phyloP scores from a whole-genome alignment of 2,797 vertebrate genomes.

The Salarias fasciatus region DNA sequence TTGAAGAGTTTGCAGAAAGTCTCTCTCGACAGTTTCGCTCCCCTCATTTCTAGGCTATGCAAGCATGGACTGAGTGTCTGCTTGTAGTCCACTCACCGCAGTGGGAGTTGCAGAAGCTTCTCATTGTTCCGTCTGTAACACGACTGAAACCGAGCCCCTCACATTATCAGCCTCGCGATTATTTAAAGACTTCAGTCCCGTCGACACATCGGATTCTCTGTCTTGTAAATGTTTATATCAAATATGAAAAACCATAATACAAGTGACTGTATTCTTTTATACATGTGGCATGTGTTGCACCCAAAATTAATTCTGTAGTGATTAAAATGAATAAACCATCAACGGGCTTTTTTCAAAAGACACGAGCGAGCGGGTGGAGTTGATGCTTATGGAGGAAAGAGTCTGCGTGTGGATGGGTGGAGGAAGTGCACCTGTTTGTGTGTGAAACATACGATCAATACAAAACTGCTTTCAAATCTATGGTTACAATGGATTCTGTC shows the following conservation, averaged over 20 bases:
- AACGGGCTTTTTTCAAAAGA: slow-evolving; percentile 84
- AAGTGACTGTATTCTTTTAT: slow-evolving; percentile 85
- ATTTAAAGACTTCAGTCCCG: slow-evolving; percentile 64
- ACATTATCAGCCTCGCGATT: slow-evolving; percentile 50
- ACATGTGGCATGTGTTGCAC: slow-evolving; percentile 89
- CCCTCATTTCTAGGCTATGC: slow-evolving; percentile 66
- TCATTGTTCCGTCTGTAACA: slow-evolving; percentile 52
- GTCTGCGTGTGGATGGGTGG: slow-evolving; percentile 9
- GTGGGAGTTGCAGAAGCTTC: slow-evolving; percentile 68
- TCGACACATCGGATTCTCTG: slow-evolving; percentile 75
- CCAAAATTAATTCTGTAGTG: slow-evolving; percentile 83
- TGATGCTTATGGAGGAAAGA: not conserved
- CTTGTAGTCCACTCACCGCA: slow-evolving; percentile 61
- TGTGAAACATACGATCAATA: too few species aligned
- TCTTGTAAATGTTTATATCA: slow-evolving; percentile 85
- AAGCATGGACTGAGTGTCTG: slow-evolving; percentile 70
- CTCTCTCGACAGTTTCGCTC: slow-evolving; percentile 52
- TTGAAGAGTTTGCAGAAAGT: slow-evolving; percentile 18
- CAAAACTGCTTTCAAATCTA: too few species aligned
- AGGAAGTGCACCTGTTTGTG: too few species aligned
- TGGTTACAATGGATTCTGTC: too few species aligned
- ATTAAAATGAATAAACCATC: slow-evolving; percentile 87
- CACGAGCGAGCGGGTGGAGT: slow-evolving; percentile 50
- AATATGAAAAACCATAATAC: slow-evolving; percentile 77
- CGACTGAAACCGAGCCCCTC: slow-evolving; percentile 50